Evolutionary conservation across 2,113 vertebrate genomes (phyloP).

Genomic region (Peromyscus maniculatus): DNA sequence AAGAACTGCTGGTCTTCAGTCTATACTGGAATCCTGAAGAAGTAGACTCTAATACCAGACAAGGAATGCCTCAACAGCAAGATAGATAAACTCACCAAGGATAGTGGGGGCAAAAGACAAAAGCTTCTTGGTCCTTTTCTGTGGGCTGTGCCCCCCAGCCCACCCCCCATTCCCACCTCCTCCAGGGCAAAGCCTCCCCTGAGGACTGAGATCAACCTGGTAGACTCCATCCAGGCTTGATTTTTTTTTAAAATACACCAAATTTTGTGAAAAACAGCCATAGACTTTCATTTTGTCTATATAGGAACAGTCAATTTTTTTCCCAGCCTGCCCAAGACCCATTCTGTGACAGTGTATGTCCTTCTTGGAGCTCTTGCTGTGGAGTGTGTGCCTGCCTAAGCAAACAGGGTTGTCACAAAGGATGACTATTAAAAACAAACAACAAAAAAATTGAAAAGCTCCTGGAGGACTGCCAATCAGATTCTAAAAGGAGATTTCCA

Average conservation of each 20-base stretch:
- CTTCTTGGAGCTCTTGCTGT: background rate
- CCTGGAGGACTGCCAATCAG: background rate
- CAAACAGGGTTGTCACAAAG: background rate
- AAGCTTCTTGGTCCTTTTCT: background rate
- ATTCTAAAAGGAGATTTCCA: constrained; percentile 1
- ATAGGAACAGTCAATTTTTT: constrained; percentile 64
- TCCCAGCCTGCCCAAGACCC: background rate
- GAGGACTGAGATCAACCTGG: too few species aligned
- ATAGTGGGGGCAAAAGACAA: background rate
- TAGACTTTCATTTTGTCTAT: constrained; percentile 64
- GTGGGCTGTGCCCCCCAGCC: background rate
- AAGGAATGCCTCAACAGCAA: background rate
- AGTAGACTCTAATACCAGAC: background rate
- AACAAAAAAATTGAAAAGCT: too few species aligned
- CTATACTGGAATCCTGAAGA: background rate
- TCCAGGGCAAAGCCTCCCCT: too few species aligned
- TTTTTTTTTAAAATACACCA: background rate
- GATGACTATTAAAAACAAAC: background rate
- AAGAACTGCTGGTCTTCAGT: background rate
- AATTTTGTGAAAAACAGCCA: constrained; percentile 72
- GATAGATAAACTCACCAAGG: background rate
- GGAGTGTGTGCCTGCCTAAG: background rate
- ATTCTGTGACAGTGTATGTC: background rate
- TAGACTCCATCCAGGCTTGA: too few species aligned
- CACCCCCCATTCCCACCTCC: too few species aligned